Evolutionary conservation across 2,888 invertebrate genomes (phyloP).

Genomic region (Drosophila yooni): DNA sequence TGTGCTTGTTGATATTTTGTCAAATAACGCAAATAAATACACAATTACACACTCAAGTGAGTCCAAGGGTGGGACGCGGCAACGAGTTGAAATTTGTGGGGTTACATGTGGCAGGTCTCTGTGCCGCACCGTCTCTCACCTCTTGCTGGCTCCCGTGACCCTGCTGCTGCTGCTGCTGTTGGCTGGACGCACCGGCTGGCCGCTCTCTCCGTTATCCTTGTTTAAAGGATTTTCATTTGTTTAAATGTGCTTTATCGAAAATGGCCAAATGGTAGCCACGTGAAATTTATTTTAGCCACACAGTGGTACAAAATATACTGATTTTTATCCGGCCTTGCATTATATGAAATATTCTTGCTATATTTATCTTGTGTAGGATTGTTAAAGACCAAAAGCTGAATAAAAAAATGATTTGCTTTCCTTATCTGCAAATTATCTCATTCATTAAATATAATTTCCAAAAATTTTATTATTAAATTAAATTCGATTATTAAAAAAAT

Average conservation of each 20-base stretch:
- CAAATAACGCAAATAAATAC: constrained; percentile 84
- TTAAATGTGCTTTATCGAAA: constrained; percentile 81
- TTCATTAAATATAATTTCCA: too few species aligned
- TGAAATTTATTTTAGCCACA: constrained; percentile 53
- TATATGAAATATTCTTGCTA: too few species aligned
- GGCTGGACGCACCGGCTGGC: constrained; percentile 1
- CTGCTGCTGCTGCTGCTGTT: constrained; percentile 1
- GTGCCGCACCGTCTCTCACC: neutral
- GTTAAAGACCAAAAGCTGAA: fast-evolving
- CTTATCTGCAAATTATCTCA: neutral
- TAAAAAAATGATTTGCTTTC: neutral
- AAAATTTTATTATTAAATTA: too few species aligned
- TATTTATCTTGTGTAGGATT: neutral
- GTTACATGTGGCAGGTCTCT: constrained; percentile 52
- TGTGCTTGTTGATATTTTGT: constrained; percentile 84
- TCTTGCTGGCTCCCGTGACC: neutral
- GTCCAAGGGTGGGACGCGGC: constrained; percentile 35
- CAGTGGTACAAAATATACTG: constrained; percentile 36
- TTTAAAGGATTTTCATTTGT: constrained; percentile 81
- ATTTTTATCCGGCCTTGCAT: neutral
- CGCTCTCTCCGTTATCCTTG: constrained; percentile 62
- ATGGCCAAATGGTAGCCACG: constrained; percentile 64
- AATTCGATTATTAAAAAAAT: neutral
- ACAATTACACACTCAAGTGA: constrained; percentile 85
- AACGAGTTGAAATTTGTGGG: constrained; percentile 52